These are phyloP conservation scores for Brachyhypopomus gauderio DNA, from an alignment of 2,113 vertebrate species.

Conservation along the genomic window DNA sequence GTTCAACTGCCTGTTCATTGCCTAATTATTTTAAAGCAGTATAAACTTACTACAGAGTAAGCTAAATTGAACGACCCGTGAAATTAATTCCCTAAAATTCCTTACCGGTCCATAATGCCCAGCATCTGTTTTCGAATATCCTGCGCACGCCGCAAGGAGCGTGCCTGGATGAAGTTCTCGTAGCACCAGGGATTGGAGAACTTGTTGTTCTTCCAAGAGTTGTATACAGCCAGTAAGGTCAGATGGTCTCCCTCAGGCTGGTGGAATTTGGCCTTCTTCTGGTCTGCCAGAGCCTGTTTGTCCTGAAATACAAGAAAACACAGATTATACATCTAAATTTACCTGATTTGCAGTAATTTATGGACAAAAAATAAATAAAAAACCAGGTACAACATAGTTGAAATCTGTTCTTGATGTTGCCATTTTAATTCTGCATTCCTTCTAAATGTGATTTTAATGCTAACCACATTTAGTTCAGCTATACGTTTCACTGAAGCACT, in stretches of 20 bases:
- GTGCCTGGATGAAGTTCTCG: conserved; percentile 97
- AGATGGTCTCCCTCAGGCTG: conserved; percentile 97
- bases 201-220: conserved; percentile 99
- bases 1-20: neutral
- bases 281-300: conserved; percentile 96
- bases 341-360: neutral
- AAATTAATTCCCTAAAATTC: neutral
- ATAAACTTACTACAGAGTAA: neutral
- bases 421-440: neutral
- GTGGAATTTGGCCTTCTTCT: conserved; percentile 99
- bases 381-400: neutral
- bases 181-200: conserved; percentile 99
- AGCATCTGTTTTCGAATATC: conserved; percentile 99
- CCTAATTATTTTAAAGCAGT: neutral
- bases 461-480: neutral
- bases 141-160: conserved; percentile 90
- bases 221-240: conserved; percentile 97
- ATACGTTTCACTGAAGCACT: neutral
- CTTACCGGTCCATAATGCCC: conserved; percentile 97
- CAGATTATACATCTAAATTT: neutral
- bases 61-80: neutral
- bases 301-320: conserved; percentile 73
- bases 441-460: neutral
- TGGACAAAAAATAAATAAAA: neutral
- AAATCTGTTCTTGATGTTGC: neutral